Percentiles rank a stretch among this genome's conserved stretches.
These are phyloP conservation scores for Heteropelma amictum DNA, from an alignment of 2,888 invertebrate genomes.

Conservation along the genomic window DNA sequence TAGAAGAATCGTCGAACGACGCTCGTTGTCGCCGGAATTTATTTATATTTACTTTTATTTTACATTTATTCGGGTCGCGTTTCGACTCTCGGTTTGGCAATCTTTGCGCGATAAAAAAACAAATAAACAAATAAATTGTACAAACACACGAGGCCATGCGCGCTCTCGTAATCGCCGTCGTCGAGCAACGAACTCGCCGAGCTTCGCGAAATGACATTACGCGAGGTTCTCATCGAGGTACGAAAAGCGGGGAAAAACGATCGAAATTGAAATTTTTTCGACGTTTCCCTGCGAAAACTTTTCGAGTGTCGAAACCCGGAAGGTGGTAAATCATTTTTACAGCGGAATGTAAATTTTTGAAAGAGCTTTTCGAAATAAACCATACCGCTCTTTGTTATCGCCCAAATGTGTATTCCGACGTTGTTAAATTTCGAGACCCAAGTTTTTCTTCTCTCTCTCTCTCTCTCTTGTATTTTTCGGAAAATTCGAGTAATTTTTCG, in stretches of 20 bases:
- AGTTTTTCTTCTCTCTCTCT: too few relatives aligned
- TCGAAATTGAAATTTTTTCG: neutral
- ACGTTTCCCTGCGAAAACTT: too few relatives aligned
- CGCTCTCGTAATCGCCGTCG: neutral
- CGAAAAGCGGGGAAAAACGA: neutral
- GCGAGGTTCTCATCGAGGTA: neutral
- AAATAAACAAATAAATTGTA: neutral
- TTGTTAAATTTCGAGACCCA: neutral
- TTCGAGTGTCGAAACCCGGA: too few relatives aligned
- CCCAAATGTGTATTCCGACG: neutral
- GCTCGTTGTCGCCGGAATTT: slow-evolving; percentile 30
- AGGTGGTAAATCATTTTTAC: too few relatives aligned
- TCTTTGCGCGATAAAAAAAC: slow-evolving; percentile 8
- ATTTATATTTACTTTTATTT: too few relatives aligned
- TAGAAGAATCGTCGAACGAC: slow-evolving; percentile 32
- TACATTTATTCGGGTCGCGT: slow-evolving; percentile 43
- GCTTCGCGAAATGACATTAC: neutral
- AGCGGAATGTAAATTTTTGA: too few relatives aligned
- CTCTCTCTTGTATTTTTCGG: neutral
- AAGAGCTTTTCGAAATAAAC: neutral
- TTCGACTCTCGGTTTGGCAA: slow-evolving; percentile 33
- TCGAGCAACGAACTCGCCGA: neutral
- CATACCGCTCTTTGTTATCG: neutral
- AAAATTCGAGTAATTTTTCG: neutral
- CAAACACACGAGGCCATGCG: neutral